These are phyloP conservation scores for Scolanthus callimorphus DNA, from an alignment of 92 coral and sea anemone species.

Conservation along the genomic window DNA sequence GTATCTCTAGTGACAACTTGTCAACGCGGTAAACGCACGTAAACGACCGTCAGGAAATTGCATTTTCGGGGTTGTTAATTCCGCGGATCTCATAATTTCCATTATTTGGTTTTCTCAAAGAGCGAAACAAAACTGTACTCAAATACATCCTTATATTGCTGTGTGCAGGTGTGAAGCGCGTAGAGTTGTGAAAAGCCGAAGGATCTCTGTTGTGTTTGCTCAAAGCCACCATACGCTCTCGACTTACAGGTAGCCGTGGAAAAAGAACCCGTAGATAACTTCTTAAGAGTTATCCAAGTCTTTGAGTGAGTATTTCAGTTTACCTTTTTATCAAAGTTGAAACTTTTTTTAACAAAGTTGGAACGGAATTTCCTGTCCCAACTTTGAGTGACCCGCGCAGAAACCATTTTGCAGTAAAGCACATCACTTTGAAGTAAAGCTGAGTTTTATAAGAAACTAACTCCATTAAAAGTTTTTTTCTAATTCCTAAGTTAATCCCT, in stretches of 20 bases:
- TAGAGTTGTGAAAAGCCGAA: slow-evolving; percentile 42
- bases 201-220: slow-evolving; percentile 42
- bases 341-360: too few species aligned
- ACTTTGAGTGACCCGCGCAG: too few species aligned
- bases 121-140: slow-evolving; percentile 41
- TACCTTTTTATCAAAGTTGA: too few species aligned
- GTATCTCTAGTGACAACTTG: slow-evolving; percentile 15
- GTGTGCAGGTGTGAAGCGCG: slow-evolving; percentile 50
- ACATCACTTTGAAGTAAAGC: too few species aligned
- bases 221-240: slow-evolving; percentile 54
- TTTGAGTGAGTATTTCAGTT: slow-evolving; percentile 3
- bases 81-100: slow-evolving; percentile 50
- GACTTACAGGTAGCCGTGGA: slow-evolving; percentile 43
- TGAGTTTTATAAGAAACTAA: too few species aligned
- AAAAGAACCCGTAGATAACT: not conserved
- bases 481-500: too few species aligned
- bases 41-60: slow-evolving; percentile 49
- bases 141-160: slow-evolving; percentile 41
- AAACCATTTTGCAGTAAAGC: too few species aligned
- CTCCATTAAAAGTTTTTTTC: too few species aligned
- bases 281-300: not conserved
- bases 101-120: slow-evolving; percentile 64
- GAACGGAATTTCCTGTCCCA: too few species aligned
- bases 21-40: slow-evolving; percentile 1
- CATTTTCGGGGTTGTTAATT: slow-evolving; percentile 50